A percentile compares a stretch with the other conserved stretches of the same genome.
These are phyloP conservation scores for Proctacanthus coquilletti DNA, from an alignment of 1,140 invertebrate genomes.

Conservation along the genomic window DNA sequence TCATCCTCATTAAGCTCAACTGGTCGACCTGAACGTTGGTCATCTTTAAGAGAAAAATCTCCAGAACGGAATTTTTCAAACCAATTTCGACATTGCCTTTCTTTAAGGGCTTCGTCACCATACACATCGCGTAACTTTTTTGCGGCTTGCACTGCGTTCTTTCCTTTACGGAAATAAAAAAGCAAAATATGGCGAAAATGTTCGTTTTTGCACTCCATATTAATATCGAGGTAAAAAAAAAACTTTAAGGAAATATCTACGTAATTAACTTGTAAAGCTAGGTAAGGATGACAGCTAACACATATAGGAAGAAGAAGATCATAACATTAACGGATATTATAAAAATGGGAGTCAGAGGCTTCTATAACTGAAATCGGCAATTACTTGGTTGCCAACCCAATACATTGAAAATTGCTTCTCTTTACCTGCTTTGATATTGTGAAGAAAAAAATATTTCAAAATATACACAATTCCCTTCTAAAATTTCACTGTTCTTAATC, in stretches of 20 bases:
- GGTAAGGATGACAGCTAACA: background rate
- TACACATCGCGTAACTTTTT: background rate
- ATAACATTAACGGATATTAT: background rate
- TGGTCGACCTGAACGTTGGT: background rate
- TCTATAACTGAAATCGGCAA: background rate
- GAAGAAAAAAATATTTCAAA: no score
- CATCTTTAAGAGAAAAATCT: conserved; percentile 2
- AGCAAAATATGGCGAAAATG: conserved; percentile 1
- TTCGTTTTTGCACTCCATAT: background rate
- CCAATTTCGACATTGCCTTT: background rate
- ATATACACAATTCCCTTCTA: no score
- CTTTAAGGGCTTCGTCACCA: background rate
- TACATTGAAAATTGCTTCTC: no score
- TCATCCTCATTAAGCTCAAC: background rate
- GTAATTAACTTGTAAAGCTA: background rate
- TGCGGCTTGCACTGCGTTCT: background rate
- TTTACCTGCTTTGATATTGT: no score
- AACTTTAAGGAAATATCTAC: background rate
- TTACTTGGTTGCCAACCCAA: no score
- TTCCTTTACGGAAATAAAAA: conserved; percentile 1
- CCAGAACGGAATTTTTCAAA: background rate
- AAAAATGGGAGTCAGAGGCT: background rate
- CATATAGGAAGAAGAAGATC: background rate
- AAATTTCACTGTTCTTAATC: no score
- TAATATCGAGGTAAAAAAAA: background rate